These are phyloP conservation scores for Ctenochaetus hawaiiensis DNA, from an alignment of 2,797 vertebrate genomes.

Conservation along the genomic window DNA sequence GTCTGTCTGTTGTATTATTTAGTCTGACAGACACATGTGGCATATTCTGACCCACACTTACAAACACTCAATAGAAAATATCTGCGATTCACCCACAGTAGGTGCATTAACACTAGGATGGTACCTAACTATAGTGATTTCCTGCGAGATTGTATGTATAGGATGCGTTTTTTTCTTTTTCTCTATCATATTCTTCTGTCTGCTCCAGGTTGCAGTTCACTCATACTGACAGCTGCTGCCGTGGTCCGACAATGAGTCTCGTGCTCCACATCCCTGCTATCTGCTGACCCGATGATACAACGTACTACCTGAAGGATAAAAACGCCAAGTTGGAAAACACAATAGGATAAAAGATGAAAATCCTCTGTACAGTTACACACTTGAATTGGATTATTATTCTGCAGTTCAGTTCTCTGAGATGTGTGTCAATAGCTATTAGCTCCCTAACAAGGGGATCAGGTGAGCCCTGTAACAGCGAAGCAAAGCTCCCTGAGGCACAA, in stretches of 20 bases:
- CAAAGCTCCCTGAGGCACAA: conserved; percentile 74
- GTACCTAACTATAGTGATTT: conserved; percentile 9
- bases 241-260: conserved; percentile 64
- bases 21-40: conserved; percentile 44
- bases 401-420: conserved; percentile 71
- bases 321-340: conserved; percentile 48
- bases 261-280: conserved; percentile 70
- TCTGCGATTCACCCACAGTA: conserved; percentile 27
- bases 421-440: conserved; percentile 79
- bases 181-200: conserved; percentile 33
- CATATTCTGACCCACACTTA: conserved; percentile 45
- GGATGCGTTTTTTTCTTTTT: conserved; percentile 35
- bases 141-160: background rate
- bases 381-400: conserved; percentile 61
- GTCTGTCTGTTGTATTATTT: conserved; percentile 44
- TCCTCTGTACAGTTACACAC: conserved; percentile 35
- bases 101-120: background rate
- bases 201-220: conserved; percentile 63
- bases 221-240: conserved; percentile 77
- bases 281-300: conserved; percentile 70
- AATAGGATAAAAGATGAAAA: conserved; percentile 58
- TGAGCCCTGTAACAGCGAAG: conserved; percentile 62
- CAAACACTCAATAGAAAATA: conserved; percentile 31
- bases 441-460: conserved; percentile 74
- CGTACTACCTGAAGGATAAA: conserved; percentile 62